Percentiles rank a stretch among this genome's conserved stretches.
phyloP scores from a whole-genome alignment of 2,888 invertebrate species.

The Epinotia bilunana region DNA sequence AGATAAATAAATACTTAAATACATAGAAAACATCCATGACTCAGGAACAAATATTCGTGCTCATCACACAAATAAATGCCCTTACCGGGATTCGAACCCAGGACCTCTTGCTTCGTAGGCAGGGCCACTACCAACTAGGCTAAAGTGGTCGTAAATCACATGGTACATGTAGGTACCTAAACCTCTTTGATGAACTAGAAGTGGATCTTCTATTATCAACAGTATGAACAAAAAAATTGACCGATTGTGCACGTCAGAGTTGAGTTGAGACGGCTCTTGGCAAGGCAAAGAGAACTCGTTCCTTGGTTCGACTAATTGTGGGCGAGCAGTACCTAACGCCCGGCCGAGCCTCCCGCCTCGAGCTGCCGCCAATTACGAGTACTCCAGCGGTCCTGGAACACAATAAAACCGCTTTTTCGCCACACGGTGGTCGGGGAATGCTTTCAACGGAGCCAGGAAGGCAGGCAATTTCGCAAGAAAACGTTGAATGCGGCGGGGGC shows the following conservation, averaged over 20 bases:
- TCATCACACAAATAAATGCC: no score
- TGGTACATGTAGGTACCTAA: no score
- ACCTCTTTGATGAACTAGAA: neutral
- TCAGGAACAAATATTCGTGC: no score
- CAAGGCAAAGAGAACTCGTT: neutral
- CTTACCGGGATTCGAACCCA: no score
- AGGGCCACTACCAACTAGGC: no score
- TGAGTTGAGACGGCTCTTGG: neutral
- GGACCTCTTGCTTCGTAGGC: no score
- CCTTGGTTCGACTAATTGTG: neutral
- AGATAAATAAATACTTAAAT: no score
- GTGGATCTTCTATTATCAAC: neutral
- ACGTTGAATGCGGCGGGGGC: slow-evolving; percentile 16
- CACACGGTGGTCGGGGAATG: slow-evolving; percentile 7
- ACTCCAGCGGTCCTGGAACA: slow-evolving; percentile 5
- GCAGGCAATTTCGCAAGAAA: slow-evolving; percentile 24
- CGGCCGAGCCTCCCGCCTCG: neutral
- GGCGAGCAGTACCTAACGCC: neutral
- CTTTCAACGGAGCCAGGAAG: slow-evolving; percentile 6
- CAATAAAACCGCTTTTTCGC: slow-evolving; percentile 27
- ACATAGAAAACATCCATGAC: no score
- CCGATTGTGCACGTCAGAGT: neutral
- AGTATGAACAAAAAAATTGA: neutral
- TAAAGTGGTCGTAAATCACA: no score
- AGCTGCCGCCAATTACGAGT: slow-evolving; percentile 8